Conservation (phyloP, 2,888 invertebrate genomes). For the Dastarcus helophoroides region DNA sequence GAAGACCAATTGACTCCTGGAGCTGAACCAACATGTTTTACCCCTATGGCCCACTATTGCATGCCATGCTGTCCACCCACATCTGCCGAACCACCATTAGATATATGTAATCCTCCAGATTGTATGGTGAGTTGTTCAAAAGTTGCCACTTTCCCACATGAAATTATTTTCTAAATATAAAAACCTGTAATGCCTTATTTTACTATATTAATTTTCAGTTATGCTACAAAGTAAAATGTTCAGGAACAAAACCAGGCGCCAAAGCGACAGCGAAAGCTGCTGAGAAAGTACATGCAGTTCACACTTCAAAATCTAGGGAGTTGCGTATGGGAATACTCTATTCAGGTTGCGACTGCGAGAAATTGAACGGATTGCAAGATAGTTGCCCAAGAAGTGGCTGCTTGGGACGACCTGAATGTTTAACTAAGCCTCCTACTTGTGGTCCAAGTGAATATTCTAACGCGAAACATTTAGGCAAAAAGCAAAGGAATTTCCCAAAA, state of each 20-base stretch:
- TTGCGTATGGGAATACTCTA: conserved; percentile 42
- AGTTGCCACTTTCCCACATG: neutral
- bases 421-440: conserved; percentile 40
- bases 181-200: conserved; percentile 2
- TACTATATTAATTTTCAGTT: conserved; percentile 14
- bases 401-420: conserved; percentile 39
- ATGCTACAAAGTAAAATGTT: conserved; percentile 19
- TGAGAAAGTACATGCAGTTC: conserved; percentile 20
- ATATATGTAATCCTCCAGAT: conserved; percentile 40
- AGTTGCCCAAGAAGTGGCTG: conserved; percentile 45
- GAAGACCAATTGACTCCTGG: conserved; percentile 20
- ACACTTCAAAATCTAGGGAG: conserved; percentile 42
- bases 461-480: conserved; percentile 30
- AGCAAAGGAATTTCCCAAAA: conserved; percentile 8
- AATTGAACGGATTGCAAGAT: conserved; percentile 49
- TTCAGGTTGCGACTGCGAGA: conserved; percentile 46
- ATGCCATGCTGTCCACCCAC: conserved; percentile 28
- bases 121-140: conserved; percentile 38
- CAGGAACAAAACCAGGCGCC: conserved; percentile 5
- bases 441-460: conserved; percentile 34
- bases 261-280: conserved; percentile 2
- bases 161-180: conserved; percentile 1
- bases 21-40: conserved; percentile 39
- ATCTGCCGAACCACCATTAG: conserved; percentile 1
- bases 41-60: conserved; percentile 34